Percentiles rank a stretch among this genome's conserved stretches.
Evolutionary conservation across 2,888 invertebrate genomes (phyloP).

Genomic region (Scaptomyza cyrtandrae): DNA sequence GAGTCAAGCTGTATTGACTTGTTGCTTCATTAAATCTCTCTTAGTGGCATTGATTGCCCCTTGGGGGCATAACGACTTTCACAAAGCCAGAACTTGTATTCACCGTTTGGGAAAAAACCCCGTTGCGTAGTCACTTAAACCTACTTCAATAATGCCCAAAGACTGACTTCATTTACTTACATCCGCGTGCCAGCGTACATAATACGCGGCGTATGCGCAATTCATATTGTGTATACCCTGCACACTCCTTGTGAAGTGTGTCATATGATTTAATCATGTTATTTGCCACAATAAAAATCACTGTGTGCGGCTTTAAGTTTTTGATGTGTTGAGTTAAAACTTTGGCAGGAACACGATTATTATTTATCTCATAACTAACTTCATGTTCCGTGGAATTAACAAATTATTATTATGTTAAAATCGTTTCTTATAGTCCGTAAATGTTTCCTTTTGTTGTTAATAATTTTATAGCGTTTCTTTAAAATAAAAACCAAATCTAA

Average conservation of each 20-base stretch:
- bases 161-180: slow-evolving; percentile 29
- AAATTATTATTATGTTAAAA: too few relatives aligned
- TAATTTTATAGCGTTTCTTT: too few relatives aligned
- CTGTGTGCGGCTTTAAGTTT: too few relatives aligned
- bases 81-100: slow-evolving; percentile 63
- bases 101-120: slow-evolving; percentile 53
- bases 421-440: too few relatives aligned
- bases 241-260: neutral
- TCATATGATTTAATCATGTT: neutral
- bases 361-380: too few relatives aligned
- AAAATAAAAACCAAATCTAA: too few relatives aligned
- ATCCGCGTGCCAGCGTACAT: slow-evolving; percentile 58
- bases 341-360: too few relatives aligned
- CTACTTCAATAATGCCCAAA: slow-evolving; percentile 21
- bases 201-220: slow-evolving; percentile 57
- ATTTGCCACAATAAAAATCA: too few relatives aligned
- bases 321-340: too few relatives aligned
- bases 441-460: too few relatives aligned
- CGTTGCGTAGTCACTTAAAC: slow-evolving; percentile 37
- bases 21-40: slow-evolving; percentile 36
- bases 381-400: too few relatives aligned
- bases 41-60: slow-evolving; percentile 37
- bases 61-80: slow-evolving; percentile 59
- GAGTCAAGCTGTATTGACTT: slow-evolving; percentile 3
- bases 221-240: slow-evolving; percentile 30